phyloP scores from a whole-genome alignment of 2,888 invertebrate genomes.

The Pristionchus japonicus region DNA sequence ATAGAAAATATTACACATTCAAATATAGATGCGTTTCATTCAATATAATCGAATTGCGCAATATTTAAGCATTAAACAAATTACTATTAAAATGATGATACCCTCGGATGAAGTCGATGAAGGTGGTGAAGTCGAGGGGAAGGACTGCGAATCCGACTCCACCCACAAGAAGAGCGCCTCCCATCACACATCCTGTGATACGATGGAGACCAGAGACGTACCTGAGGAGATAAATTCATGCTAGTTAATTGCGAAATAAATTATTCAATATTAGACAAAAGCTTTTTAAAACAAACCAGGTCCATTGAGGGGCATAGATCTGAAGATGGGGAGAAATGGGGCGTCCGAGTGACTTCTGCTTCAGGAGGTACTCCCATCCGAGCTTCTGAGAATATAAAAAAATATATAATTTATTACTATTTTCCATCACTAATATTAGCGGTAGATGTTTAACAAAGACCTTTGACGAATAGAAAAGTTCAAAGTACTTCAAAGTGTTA shows the following conservation, averaged over 20 bases:
- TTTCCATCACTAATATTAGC: too few species aligned
- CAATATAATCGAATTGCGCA: too few species aligned
- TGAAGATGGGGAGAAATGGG: conserved; percentile 74
- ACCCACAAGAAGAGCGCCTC: conserved; percentile 72
- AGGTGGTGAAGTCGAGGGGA: conserved; percentile 71
- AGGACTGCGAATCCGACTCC: conserved; percentile 70
- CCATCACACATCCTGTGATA: conserved; percentile 73
- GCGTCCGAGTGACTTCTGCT: conserved; percentile 68
- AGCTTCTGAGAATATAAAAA: conserved; percentile 61
- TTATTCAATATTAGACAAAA: not conserved
- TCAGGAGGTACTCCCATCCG: conserved; percentile 73
- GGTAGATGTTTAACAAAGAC: too few species aligned
- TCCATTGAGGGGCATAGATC: conserved; percentile 74
- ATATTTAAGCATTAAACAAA: too few species aligned
- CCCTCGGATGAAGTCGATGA: conserved; percentile 69
- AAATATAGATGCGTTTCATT: too few species aligned
- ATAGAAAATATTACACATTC: too few species aligned
- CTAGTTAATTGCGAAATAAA: not conserved
- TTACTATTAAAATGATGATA: too few species aligned
- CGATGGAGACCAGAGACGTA: conserved; percentile 72
- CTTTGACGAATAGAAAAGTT: not conserved
- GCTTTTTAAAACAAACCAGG: conserved; percentile 58
- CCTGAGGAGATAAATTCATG: not conserved
- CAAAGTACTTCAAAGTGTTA: too few species aligned
- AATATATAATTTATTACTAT: too few species aligned